Percentiles rank a stretch among this genome's conserved stretches.
These are phyloP conservation scores for Tenebrosternarchus preto DNA, from an alignment of 2,113 vertebrate species.

Conservation along the genomic window DNA sequence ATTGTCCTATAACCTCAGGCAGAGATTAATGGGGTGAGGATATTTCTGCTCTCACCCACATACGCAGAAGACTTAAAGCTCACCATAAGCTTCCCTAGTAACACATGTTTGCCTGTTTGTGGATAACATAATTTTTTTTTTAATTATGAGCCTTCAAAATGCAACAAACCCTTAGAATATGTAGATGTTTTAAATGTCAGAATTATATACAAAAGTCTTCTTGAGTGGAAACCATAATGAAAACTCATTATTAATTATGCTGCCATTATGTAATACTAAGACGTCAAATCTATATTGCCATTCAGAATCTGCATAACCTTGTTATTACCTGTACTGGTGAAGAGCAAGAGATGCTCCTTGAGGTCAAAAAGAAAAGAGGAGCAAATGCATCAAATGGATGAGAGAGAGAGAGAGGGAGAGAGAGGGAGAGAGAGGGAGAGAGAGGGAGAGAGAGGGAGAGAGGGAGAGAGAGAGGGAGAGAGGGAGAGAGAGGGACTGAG, in stretches of 20 bases:
- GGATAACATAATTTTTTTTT: background rate
- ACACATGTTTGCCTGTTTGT: background rate
- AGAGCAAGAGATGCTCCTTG: slow-evolving; percentile 39
- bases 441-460: too few species aligned
- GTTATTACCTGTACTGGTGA: too few species aligned
- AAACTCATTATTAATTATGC: too few species aligned
- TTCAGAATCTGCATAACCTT: too few species aligned
- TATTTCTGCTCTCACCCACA: slow-evolving; percentile 67
- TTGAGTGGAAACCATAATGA: background rate
- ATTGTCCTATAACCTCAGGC: slow-evolving; percentile 69
- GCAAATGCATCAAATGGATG: slow-evolving; percentile 55
- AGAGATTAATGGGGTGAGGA: slow-evolving; percentile 76
- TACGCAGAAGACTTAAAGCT: background rate
- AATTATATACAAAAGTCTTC: background rate
- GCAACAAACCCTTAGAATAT: too few species aligned
- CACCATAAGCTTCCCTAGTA: background rate
- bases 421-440: too few species aligned
- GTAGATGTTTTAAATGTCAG: background rate
- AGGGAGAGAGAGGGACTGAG: too few species aligned
- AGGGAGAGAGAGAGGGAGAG: too few species aligned
- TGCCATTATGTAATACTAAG: too few species aligned
- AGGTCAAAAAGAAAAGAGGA: slow-evolving; percentile 38
- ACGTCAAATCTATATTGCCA: too few species aligned
- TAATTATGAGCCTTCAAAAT: too few species aligned
- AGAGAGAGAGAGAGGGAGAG: too few species aligned